phyloP scores from a whole-genome alignment of 2,888 invertebrate genomes.

The Brassicogethes aeneus region DNA sequence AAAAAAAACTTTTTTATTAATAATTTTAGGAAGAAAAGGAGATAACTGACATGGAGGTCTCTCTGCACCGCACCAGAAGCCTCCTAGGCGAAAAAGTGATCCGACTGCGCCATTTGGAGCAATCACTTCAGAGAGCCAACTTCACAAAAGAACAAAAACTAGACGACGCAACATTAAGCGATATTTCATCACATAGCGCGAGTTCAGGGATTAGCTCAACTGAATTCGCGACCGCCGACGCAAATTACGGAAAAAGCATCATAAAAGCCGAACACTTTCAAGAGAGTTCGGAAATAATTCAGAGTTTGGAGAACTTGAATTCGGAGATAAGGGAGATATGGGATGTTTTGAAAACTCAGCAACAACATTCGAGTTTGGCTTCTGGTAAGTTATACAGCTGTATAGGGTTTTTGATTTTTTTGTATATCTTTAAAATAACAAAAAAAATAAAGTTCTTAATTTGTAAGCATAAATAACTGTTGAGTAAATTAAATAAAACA shows the following conservation, averaged over 20 bases:
- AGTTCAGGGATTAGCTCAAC: constrained; percentile 59
- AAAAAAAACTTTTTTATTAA: too few species aligned
- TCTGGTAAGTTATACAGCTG: constrained; percentile 35
- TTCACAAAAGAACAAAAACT: constrained; percentile 31
- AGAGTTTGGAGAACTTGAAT: constrained; percentile 60
- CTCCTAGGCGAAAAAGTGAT: constrained; percentile 77
- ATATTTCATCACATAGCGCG: constrained; percentile 54
- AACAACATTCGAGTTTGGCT: constrained; percentile 43
- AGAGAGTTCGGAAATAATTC: constrained; percentile 60
- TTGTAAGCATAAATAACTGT: not conserved
- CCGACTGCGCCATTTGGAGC: constrained; percentile 67
- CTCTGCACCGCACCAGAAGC: constrained; percentile 70
- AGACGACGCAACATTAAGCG: constrained; percentile 57
- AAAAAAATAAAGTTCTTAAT: constrained; percentile 3
- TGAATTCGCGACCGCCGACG: constrained; percentile 52
- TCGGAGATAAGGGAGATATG: constrained; percentile 63
- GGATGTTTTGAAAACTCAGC: constrained; percentile 55
- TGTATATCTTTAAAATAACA: too few species aligned
- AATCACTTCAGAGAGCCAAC: constrained; percentile 59
- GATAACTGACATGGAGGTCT: constrained; percentile 75
- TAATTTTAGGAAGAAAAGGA: constrained; percentile 66
- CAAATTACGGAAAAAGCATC: constrained; percentile 21
- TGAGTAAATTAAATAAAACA: not conserved
- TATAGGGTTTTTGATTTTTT: constrained; percentile 1
- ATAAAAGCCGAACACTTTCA: constrained; percentile 44